Conservation (phyloP, 2,888 invertebrate genomes). For the Athalia circularis region DNA sequence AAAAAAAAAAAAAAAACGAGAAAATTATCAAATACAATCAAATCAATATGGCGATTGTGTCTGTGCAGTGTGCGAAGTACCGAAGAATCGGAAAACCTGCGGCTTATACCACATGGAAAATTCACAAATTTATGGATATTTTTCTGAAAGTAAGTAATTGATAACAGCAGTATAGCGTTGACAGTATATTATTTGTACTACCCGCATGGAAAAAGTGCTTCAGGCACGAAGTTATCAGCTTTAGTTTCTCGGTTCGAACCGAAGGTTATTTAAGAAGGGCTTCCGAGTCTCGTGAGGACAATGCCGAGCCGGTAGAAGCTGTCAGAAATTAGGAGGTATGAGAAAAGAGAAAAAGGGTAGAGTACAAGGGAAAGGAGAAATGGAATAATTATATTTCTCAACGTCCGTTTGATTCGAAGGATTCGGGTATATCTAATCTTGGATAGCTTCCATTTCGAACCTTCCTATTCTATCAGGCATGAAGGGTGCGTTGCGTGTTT, state of each 20-base stretch:
- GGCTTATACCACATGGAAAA: not conserved
- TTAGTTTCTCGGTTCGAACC: slow-evolving; percentile 38
- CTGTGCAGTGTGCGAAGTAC: no score
- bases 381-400: slow-evolving; percentile 39
- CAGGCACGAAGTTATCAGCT: slow-evolving; percentile 42
- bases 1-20: no score
- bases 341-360: slow-evolving; percentile 24
- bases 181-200: not conserved
- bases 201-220: slow-evolving; percentile 14
- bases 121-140: not conserved
- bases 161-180: not conserved
- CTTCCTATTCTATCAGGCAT: not conserved
- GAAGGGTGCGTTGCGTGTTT: no score
- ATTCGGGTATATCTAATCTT: slow-evolving; percentile 4
- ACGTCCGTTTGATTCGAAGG: slow-evolving; percentile 3
- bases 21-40: no score
- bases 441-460: not conserved
- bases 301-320: slow-evolving; percentile 12
- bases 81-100: no score
- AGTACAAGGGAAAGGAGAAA: slow-evolving; percentile 14
- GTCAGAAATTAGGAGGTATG: slow-evolving; percentile 34
- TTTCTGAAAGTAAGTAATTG: not conserved
- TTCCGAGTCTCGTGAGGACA: slow-evolving; percentile 10
- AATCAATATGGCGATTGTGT: no score
- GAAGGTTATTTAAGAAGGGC: slow-evolving; percentile 29